Conservation (phyloP, 2,888 invertebrate species). For the Dilophus febrilis region DNA sequence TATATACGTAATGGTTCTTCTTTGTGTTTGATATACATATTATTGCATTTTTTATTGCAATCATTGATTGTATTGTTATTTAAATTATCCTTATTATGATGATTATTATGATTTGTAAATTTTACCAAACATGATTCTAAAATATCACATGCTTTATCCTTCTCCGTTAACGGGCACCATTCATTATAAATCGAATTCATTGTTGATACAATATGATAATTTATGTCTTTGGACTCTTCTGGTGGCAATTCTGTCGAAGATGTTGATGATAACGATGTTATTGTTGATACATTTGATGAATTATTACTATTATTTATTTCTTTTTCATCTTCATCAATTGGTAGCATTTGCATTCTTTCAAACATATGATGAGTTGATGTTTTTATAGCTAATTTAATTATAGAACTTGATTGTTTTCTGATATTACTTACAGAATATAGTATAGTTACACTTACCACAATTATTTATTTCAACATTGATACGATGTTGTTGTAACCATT, state of each 20-base stretch:
- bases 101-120: neutral
- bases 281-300: neutral
- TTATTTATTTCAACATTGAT: slow-evolving; percentile 16
- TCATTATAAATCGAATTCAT: neutral
- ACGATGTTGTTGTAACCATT: slow-evolving; percentile 15
- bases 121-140: slow-evolving; percentile 5
- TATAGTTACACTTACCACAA: slow-evolving; percentile 12
- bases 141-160: neutral
- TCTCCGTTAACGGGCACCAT: neutral
- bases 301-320: neutral
- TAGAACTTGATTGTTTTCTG: too few relatives aligned
- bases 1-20: too few relatives aligned
- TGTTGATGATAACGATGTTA: slow-evolving; percentile 8
- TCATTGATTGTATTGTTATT: too few relatives aligned
- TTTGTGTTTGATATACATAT: too few relatives aligned
- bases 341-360: slow-evolving; percentile 18
- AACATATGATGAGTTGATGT: slow-evolving; percentile 12
- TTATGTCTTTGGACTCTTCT: neutral
- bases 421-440: too few relatives aligned
- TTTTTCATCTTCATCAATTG: neutral
- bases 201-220: neutral
- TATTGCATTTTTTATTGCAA: too few relatives aligned
- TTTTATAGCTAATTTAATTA: too few relatives aligned
- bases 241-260: neutral
- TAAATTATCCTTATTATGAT: too few relatives aligned